Evolutionary conservation across 2,797 vertebrate genomes (phyloP).

Genomic region (Loris lydekkerianus): DNA sequence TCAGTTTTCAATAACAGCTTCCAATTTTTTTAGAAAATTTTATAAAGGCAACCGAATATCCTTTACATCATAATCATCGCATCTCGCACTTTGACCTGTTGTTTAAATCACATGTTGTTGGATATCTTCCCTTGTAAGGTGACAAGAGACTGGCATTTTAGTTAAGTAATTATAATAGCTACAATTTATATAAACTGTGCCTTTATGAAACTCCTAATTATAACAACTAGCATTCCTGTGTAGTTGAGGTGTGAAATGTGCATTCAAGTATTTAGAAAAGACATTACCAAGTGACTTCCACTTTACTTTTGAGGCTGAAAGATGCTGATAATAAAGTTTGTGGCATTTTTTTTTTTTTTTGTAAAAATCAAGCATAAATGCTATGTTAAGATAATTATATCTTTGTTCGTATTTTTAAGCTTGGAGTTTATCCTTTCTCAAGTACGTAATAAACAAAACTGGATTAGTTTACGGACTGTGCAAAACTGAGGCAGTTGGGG

Average conservation of each 20-base stretch:
- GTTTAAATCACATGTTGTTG: constrained; percentile 54
- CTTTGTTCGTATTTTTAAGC: constrained; percentile 82
- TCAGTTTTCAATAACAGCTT: constrained; percentile 39
- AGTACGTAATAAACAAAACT: constrained; percentile 81
- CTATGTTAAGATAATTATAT: constrained; percentile 85
- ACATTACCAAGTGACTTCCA: constrained; percentile 71
- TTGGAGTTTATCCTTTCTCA: constrained; percentile 84
- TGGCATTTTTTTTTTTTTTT: constrained; percentile 75
- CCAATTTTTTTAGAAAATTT: constrained; percentile 39
- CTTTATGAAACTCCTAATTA: constrained; percentile 80
- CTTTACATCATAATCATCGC: neutral
- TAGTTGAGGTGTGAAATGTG: constrained; percentile 68
- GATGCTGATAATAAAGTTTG: constrained; percentile 74
- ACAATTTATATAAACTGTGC: constrained; percentile 59
- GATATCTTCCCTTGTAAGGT: constrained; percentile 42
- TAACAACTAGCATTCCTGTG: constrained; percentile 71
- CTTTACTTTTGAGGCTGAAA: constrained; percentile 76
- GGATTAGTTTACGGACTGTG: constrained; percentile 79
- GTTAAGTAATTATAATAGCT: constrained; percentile 63
- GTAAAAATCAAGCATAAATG: constrained; percentile 78
- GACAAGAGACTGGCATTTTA: constrained; percentile 57
- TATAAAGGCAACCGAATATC: neutral
- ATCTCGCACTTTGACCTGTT: constrained; percentile 61
- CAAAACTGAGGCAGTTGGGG: neutral
- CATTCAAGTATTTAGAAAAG: constrained; percentile 78